Percentiles rank a stretch among this genome's conserved stretches.
These are phyloP conservation scores for Nothoprocta perdicaria DNA, from an alignment of 2,113 vertebrate genomes.

Conservation along the genomic window DNA sequence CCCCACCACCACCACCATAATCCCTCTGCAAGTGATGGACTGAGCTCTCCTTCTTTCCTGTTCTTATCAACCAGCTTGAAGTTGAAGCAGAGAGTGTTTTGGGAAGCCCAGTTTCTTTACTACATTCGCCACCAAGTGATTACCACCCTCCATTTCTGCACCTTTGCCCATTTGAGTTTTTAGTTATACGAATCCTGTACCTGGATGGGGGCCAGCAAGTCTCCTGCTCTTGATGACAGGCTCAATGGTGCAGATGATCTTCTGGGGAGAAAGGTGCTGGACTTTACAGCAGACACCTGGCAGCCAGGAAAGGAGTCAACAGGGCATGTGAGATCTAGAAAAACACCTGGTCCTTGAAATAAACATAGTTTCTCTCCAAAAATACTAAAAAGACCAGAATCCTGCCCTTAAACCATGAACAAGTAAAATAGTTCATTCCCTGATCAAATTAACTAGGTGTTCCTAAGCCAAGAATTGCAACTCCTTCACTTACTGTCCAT, in stretches of 20 bases:
- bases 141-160: background rate
- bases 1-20: background rate
- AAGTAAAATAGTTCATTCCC: background rate
- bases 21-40: accelerated
- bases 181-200: constrained; percentile 4
- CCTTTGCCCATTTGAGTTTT: background rate
- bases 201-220: constrained; percentile 66
- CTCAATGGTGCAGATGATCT: constrained; percentile 72
- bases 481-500: background rate
- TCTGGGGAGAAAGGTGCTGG: constrained; percentile 49
- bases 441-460: background rate
- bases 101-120: accelerated
- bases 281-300: constrained; percentile 73
- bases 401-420: background rate
- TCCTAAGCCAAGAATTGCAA: background rate
- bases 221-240: background rate
- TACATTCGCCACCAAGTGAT: accelerated
- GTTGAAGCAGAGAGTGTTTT: background rate
- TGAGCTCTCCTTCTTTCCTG: background rate
- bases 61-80: background rate
- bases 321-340: background rate
- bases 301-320: background rate
- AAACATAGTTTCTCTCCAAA: background rate
- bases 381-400: background rate
- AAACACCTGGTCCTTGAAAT: background rate